These are phyloP conservation scores for Drosophila suzukii DNA, from an alignment of 1,140 invertebrate species.

Conservation along the genomic window DNA sequence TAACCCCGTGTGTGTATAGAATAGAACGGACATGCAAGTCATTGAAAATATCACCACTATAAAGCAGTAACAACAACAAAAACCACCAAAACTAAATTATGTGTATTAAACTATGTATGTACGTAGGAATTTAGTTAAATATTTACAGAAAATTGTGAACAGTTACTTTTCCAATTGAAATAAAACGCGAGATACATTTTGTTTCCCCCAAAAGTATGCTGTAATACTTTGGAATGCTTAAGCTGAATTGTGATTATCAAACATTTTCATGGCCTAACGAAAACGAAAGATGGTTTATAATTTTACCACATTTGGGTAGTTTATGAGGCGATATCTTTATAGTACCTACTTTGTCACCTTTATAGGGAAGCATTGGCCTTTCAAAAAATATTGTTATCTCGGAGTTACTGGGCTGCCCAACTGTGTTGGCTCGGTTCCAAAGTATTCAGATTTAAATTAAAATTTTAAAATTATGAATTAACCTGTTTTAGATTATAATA, in stretches of 20 bases:
- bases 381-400: slow-evolving; percentile 32
- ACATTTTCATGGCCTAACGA: slow-evolving; percentile 3
- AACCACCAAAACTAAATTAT: slow-evolving; percentile 79
- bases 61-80: slow-evolving; percentile 40
- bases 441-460: not conserved
- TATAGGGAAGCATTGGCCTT: slow-evolving; percentile 32
- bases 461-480: not conserved
- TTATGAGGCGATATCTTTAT: slow-evolving; percentile 55
- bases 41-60: slow-evolving; percentile 57
- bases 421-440: not conserved
- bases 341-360: slow-evolving; percentile 44
- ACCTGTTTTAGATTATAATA: too few species aligned
- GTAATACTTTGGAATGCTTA: not conserved
- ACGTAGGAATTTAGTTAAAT: slow-evolving; percentile 75
- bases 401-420: not conserved
- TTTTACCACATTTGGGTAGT: slow-evolving; percentile 42
- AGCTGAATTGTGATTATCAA: not conserved
- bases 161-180: slow-evolving; percentile 67
- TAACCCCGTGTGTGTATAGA: slow-evolving; percentile 56
- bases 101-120: slow-evolving; percentile 67
- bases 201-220: slow-evolving; percentile 46
- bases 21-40: slow-evolving; percentile 20
- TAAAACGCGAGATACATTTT: slow-evolving; percentile 57
- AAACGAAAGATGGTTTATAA: slow-evolving; percentile 48
- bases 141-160: slow-evolving; percentile 63